Evolutionary conservation across 2,888 invertebrate species (phyloP).

Genomic region (Blastobasis adustella): DNA sequence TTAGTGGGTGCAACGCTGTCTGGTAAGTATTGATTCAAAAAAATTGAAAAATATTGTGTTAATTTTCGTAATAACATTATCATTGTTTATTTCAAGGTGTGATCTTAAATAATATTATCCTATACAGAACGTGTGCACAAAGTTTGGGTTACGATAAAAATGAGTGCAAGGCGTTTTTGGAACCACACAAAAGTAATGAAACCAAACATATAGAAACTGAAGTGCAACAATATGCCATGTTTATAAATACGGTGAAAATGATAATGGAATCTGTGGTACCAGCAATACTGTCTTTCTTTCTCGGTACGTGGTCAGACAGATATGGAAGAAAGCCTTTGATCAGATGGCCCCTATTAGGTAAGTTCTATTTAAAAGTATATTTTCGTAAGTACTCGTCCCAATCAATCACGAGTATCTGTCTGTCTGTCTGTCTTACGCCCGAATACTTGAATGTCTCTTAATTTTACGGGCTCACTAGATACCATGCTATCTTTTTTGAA

Average conservation of each 20-base stretch:
- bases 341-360: slow-evolving; percentile 76
- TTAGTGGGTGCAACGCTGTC: too few relatives aligned
- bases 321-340: slow-evolving; percentile 80
- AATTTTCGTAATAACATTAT: too few relatives aligned
- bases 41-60: too few relatives aligned
- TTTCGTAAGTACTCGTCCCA: too few relatives aligned
- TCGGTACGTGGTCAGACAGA: slow-evolving; percentile 83
- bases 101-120: slow-evolving; percentile 29
- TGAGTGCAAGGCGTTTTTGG: slow-evolving; percentile 74
- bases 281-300: slow-evolving; percentile 74
- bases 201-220: slow-evolving; percentile 57
- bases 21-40: too few relatives aligned
- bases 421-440: too few relatives aligned
- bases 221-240: slow-evolving; percentile 79
- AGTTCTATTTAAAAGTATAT: slow-evolving; percentile 14
- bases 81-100: slow-evolving; percentile 20
- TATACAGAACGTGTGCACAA: slow-evolving; percentile 80
- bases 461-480: too few relatives aligned
- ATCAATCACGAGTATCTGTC: too few relatives aligned
- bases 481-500: too few relatives aligned
- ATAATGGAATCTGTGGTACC: slow-evolving; percentile 78
- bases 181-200: slow-evolving; percentile 61
- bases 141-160: slow-evolving; percentile 71
- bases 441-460: too few relatives aligned
- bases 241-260: slow-evolving; percentile 76